Percentiles rank a stretch among this genome's conserved stretches.
phyloP scores from a whole-genome alignment of 2,797 vertebrate species.

The Enteromius trimaculatus region DNA sequence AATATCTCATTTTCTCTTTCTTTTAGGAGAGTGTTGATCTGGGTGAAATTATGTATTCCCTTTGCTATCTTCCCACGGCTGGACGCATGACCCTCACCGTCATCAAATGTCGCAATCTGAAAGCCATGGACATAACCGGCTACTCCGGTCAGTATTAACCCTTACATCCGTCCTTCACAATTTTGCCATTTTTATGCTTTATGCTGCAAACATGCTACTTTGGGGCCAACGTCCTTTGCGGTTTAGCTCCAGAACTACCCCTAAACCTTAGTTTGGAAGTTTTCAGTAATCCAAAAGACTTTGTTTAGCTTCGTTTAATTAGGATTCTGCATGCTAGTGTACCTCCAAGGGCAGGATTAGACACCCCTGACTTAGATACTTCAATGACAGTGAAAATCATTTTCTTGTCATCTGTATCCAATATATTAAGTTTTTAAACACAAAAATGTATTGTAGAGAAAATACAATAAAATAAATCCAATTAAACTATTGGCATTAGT shows the following conservation, averaged over 20 bases:
- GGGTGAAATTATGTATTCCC: constrained; percentile 98
- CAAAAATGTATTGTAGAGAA: not conserved
- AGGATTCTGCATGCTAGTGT: not conserved
- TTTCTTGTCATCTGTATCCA: not conserved
- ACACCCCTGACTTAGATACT: not conserved
- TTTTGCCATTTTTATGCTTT: not conserved
- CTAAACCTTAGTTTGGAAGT: not conserved
- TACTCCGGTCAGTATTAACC: constrained; percentile 85
- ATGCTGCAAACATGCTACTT: too few species aligned
- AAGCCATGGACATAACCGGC: constrained; percentile 99
- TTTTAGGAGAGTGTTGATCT: constrained; percentile 94
- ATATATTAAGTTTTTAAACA: not conserved
- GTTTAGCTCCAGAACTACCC: not conserved
- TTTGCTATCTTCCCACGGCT: constrained; percentile 97
- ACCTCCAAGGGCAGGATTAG: not conserved
- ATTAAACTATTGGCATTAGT: not conserved
- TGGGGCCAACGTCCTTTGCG: not conserved
- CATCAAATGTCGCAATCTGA: constrained; percentile 98
- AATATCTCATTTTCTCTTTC: constrained; percentile 32
- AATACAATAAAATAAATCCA: not conserved
- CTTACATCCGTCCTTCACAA: constrained; percentile 1
- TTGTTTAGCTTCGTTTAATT: not conserved
- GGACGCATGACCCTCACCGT: constrained; percentile 97
- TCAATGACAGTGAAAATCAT: not conserved
- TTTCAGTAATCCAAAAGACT: not conserved